Evolutionary conservation across 2,797 vertebrate species (phyloP).

Genomic region (Crocodylus rhombifer): DNA sequence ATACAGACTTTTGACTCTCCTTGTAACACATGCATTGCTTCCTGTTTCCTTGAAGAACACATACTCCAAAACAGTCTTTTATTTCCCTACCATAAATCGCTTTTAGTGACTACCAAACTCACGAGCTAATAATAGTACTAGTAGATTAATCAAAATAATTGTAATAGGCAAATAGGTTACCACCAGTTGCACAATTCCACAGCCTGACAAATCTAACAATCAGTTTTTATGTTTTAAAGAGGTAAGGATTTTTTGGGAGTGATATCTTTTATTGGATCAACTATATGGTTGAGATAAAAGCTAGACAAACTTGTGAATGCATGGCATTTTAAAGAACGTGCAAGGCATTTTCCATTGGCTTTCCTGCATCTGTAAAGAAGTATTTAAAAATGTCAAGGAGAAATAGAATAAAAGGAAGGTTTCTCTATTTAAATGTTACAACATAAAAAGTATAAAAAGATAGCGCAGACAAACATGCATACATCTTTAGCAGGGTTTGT

Average conservation of each 20-base stretch:
- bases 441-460: not conserved
- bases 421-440: fast-evolving
- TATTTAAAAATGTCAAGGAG: not conserved
- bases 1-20: not conserved
- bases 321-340: too few species aligned
- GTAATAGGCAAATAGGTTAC: not conserved
- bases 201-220: not conserved
- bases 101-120: not conserved
- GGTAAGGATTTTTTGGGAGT: too few species aligned
- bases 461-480: not conserved
- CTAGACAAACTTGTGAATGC: too few species aligned
- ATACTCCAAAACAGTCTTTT: not conserved
- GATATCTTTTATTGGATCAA: too few species aligned
- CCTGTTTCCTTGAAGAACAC: not conserved
- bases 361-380: not conserved
- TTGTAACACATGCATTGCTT: fast-evolving
- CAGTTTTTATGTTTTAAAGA: not conserved
- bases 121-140: not conserved
- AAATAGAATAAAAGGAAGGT: not conserved
- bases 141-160: not conserved
- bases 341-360: not conserved
- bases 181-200: not conserved
- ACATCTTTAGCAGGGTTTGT: not conserved
- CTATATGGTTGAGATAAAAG: too few species aligned
- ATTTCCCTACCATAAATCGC: not conserved